Conservation (phyloP, 2,113 vertebrate species). For the Brachionichthys hirsutus region DNA sequence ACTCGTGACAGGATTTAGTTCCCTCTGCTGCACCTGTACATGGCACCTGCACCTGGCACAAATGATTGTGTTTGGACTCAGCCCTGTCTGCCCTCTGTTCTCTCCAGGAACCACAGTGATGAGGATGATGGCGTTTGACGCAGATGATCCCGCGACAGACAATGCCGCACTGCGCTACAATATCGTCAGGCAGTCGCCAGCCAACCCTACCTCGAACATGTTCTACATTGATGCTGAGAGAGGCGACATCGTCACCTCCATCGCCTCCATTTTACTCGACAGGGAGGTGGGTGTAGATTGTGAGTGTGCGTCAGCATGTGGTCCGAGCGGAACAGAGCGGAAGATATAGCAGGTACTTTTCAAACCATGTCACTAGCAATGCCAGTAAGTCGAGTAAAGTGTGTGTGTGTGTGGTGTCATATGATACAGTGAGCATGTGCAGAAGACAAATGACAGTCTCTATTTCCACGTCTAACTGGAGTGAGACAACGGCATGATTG, state of each 20-base stretch:
- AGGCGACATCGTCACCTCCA: conserved; percentile 94
- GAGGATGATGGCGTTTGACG: conserved; percentile 91
- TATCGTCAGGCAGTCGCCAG: conserved; percentile 91
- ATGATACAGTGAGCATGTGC: conserved; percentile 39
- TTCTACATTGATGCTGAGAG: conserved; percentile 96
- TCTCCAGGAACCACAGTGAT: conserved; percentile 90
- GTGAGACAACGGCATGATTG: conserved; percentile 77
- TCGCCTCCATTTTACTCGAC: conserved; percentile 87
- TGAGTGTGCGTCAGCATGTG: conserved; percentile 1
- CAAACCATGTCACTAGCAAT: not conserved
- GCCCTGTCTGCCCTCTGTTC: not conserved
- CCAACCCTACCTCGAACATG: conserved; percentile 95
- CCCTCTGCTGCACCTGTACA: not conserved
- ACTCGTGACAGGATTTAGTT: too few relatives aligned
- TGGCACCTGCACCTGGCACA: too few relatives aligned
- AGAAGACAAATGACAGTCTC: conserved; percentile 41
- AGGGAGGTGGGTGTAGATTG: conserved; percentile 83
- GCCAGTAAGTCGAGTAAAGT: not conserved
- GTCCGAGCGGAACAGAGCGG: not conserved
- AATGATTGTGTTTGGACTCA: not conserved
- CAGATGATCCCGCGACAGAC: conserved; percentile 88
- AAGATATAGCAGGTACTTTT: conserved; percentile 1
- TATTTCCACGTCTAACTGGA: conserved; percentile 47
- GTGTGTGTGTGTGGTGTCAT: not conserved
- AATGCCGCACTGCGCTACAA: conserved; percentile 93